Base-by-base conservation (phyloP, 2,888 invertebrate species). In the Reticulitermes lucifugus region DNA sequence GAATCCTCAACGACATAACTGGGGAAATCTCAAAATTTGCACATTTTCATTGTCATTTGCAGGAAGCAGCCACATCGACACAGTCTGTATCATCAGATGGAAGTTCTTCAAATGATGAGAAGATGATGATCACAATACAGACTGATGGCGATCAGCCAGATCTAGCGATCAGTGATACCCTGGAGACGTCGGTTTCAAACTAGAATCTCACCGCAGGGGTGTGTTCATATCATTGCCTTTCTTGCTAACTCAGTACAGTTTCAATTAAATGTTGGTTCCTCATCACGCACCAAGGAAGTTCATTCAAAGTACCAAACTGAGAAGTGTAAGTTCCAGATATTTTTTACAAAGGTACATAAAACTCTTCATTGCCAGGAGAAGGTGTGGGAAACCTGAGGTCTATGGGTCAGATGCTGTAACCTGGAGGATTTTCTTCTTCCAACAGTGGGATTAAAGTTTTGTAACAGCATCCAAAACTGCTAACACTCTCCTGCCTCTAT, bases 71-170 rank as follows among this genome's bases (percentile, higher is more conserved):
- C 75, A 95, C 95, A 83, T 95, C 95, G n/a, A 95, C 95, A 2
- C 95, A 95, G 88, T 94, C 94, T 0, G 94, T 94, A 89, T 93
- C 93, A 87, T 93, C 93, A 5, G 95, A 95, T 0, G 95, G 95
- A 88, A 95, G 95, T 86, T 91, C 91, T 22, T 95, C 95, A 87
- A 94, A 94, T 88, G 95, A 95, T 88, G 95, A 95, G 88, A 95
- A 96, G 90, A 95, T 96, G 93, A 95, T 96, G 93, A 93, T 95
- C 10, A 94, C 95, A 10, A 94, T 95, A 82, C 94, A 94, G 88
- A 93, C 94, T 7, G 94, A 94, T 89, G 91, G 91, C 18, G 94
- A 94, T 84, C 92, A 90, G 21, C 91, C 93, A 0, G 93, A 92
- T 80, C 86, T 89, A 79, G 87, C 89, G 43, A 89, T 89, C 59